Percentiles rank a stretch among this genome's conserved stretches.
Conservation (phyloP, 2,888 invertebrate genomes). For the Diadromus collaris region DNA sequence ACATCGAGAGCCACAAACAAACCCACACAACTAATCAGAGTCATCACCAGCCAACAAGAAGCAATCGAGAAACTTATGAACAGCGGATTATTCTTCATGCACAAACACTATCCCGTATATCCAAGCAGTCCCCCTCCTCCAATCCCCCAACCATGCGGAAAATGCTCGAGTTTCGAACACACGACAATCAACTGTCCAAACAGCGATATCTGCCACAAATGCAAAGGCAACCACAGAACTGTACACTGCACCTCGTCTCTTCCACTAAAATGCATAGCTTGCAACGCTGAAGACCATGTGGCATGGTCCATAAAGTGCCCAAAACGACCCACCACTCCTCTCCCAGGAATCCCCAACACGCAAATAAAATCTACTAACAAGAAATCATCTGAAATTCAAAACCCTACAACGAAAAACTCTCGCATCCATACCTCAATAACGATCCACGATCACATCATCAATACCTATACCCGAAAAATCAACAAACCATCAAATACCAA, state of each 20-base stretch:
- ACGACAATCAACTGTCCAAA: neutral
- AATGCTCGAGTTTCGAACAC: neutral
- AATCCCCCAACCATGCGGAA: constrained; percentile 12
- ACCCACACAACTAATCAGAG: constrained; percentile 16
- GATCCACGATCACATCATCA: constrained; percentile 4
- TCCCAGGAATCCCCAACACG: neutral
- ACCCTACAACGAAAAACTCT: neutral
- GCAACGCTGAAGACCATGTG: neutral
- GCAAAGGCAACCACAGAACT: constrained; percentile 12
- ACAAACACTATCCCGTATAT: constrained; percentile 41
- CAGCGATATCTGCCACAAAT: constrained; percentile 10
- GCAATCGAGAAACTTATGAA: constrained; percentile 35
- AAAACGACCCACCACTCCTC: neutral
- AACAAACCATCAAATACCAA: neutral
- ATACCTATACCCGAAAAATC: neutral
- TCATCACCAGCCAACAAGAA: constrained; percentile 34
- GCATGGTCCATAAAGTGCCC: neutral
- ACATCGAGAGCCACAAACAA: constrained; percentile 46
- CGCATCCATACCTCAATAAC: neutral
- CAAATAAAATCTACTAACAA: constrained; percentile 3
- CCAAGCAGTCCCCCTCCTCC: constrained; percentile 23
- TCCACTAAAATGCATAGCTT: neutral
- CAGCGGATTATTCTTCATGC: constrained; percentile 17
- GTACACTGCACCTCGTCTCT: neutral
- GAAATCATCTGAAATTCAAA: neutral